Conservation (phyloP, 1,140 invertebrate genomes). For the Trichonephila clavata region DNA sequence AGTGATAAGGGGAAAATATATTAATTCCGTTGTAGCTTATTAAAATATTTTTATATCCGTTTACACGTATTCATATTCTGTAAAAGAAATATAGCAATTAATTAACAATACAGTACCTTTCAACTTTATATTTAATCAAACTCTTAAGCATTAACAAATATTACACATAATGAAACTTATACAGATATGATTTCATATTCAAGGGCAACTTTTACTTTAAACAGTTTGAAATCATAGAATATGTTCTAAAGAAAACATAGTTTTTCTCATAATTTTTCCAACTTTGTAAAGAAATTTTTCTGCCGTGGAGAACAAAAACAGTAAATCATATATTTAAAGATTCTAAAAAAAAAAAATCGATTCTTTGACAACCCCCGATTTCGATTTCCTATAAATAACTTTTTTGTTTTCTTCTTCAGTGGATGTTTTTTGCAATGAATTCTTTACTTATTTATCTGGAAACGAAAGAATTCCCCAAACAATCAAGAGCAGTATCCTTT, state of each 20-base stretch:
- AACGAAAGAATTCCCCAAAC: slow-evolving; percentile 45
- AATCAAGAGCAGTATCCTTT: neutral
- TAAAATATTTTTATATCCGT: too few relatives aligned
- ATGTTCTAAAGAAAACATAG: too few relatives aligned
- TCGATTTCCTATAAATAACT: slow-evolving; percentile 58
- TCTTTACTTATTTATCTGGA: slow-evolving; percentile 46
- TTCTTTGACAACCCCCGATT: neutral
- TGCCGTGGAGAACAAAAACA: neutral
- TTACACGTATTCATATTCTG: too few relatives aligned
- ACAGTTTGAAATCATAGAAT: too few relatives aligned
- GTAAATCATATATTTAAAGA: neutral
- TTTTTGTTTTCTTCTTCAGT: neutral
- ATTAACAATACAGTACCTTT: too few relatives aligned
- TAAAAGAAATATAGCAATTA: too few relatives aligned
- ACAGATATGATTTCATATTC: neutral
- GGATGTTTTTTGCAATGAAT: neutral
- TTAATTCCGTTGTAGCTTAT: too few relatives aligned
- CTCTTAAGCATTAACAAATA: neutral
- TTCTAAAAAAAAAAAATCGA: neutral
- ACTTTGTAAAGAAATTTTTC: too few relatives aligned
- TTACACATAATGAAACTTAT: neutral
- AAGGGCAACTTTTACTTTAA: too few relatives aligned
- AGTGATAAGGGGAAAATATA: too few relatives aligned
- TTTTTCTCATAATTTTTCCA: too few relatives aligned
- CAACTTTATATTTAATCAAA: too few relatives aligned